Evolutionary conservation across 2,888 invertebrate genomes (phyloP), one percentile per base, ranked within the genome.

Genomic region (Rhynchonema sp.): DNA sequence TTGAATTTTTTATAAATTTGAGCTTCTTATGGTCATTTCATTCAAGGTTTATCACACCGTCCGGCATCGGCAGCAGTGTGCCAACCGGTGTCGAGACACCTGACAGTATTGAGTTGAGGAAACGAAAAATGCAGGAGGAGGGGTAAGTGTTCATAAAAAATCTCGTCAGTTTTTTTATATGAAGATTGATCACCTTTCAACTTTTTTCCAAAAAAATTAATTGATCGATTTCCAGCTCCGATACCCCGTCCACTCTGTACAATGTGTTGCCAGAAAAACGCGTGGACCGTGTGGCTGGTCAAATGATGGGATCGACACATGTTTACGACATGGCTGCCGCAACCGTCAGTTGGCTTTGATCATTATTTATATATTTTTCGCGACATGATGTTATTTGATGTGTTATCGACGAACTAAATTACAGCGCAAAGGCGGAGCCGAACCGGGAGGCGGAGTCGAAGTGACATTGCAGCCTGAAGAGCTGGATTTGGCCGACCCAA

Each of bases 291-390:
- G 82, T 94, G 60, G 70, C 73, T 2, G 66, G 72, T 1, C 66
- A 68, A 49, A 94, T 99, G 92, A 79, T 79, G 79, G 98, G 86
- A 1, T 94, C 94, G 55, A 89, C 89, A 0, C 98, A 99, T 75
- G 89, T 94, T 0, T 99, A 98, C 74, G 98, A 99, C 72, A 83
- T n/a, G n/a, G n/a, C n/a, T n/a, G n/a, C n/a, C n/a, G n/a, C n/a
- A n/a, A n/a, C n/a, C n/a, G n/a, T n/a, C n/a, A n/a, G n/a, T n/a
- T n/a, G n/a, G n/a, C n/a, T n/a, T n/a, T n/a, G n/a, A n/a, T n/a
- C n/a, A n/a, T n/a, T n/a, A n/a, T n/a, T n/a, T n/a, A n/a, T n/a
- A n/a, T n/a, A n/a, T n/a, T n/a, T n/a, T n/a, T n/a, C n/a, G n/a
- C n/a, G n/a, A n/a, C n/a, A n/a, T n/a, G n/a, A n/a, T n/a, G n/a